Evolutionary conservation across 2,113 vertebrate species (phyloP), one percentile per base, ranked within the genome.

Genomic region (Vicugna pacos): DNA sequence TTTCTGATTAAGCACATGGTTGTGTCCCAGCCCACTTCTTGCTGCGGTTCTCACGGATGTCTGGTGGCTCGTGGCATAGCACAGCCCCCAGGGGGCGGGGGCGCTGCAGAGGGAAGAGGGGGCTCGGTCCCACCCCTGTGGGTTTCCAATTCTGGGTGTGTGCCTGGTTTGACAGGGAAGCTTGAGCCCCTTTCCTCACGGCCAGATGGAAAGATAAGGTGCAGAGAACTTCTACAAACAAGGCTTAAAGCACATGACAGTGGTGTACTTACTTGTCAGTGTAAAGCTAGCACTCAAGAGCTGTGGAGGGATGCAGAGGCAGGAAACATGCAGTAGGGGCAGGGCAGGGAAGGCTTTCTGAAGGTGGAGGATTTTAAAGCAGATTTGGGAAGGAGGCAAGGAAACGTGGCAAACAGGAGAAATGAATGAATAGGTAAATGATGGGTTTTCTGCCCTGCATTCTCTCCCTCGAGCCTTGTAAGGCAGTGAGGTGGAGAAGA

Each of bases 1-100:
- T 77, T 96, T 97, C 97, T 97, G 97, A 97, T 98, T 97, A 97
- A 93, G 93, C 26, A 0, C 30, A 0, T 2, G 38, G 92, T 80
- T 84, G 69, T 92, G 69, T 92, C 67, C 92, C 86, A 89, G 67
- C 87, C 91, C 32, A 19, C 84, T 94, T 89, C 79, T 92, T 6
- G 10, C 94, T 81, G 67, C 0, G 0, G 91, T 97, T 97, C 95
- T 96, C 97, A 97, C 13, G 1, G 96, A 93, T 81, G 81, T 46
- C 73, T 28, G 6, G 62, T 35, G 62, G 69, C 87, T 86, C n/a
- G 0, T 52, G 75, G 75, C 32, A 17, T 17, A 5, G 32, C 52
- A 13, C 32, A 56, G 24, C 65, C 89, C 67, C 60, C 82, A 1
- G 3, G n/a, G 42, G 56, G 42, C 0, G 0, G 17, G 46, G 1